Base-by-base conservation (phyloP, 2,113 vertebrate genomes). In the Rynchops niger region DNA sequence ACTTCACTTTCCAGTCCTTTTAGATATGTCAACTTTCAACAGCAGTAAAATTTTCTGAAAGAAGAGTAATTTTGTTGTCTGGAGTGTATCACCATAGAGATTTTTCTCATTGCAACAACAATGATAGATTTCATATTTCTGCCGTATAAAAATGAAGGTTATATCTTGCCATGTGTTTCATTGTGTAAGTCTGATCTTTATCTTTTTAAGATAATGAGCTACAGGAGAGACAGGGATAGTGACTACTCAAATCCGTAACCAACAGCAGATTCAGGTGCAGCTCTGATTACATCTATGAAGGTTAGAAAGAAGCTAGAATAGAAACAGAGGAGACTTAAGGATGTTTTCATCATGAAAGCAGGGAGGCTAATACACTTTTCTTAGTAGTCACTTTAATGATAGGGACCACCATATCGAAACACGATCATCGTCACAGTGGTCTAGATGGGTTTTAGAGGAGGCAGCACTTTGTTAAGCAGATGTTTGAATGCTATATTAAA, bases 111-210 rank as follows among this genome's bases (percentile, higher is more conserved):
- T 71, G 36, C 18, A 40, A 38, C 13, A 55, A 6, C 73, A 77
- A 59, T 23, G 29, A n/a, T 27, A 63, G n/a, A 42, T 70, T 47
- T 67, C 69, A 56, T 17, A 52, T 43, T 88, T 65, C 53, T 91
- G 62, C 6, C n/a, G 3, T 0, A 0, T 43, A 26, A 61, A 88
- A 80, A 43, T 15, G 4, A 82, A 78, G 40, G 6, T 47, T 71
- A 5, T 65, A 7, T 58, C 38, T 91, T 71, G 7, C 12, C 29
- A 2, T 17, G 14, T 42, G 6, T 82, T 87, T 82, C 15, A 9
- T 38, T 88, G n/a, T 42, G 15, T 4, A 78, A 34, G 17, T 90
- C 40, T 58, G 65, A 30, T 56, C 59, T 85, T 70, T 30, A 4
- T 43, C 21, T 72, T 80, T 55, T 76, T 36, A 69, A 70, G 52